Percentiles rank a stretch among this genome's conserved stretches.
Evolutionary conservation across 2,113 vertebrate species (phyloP).

Genomic region (Elaphurus davidianus): DNA sequence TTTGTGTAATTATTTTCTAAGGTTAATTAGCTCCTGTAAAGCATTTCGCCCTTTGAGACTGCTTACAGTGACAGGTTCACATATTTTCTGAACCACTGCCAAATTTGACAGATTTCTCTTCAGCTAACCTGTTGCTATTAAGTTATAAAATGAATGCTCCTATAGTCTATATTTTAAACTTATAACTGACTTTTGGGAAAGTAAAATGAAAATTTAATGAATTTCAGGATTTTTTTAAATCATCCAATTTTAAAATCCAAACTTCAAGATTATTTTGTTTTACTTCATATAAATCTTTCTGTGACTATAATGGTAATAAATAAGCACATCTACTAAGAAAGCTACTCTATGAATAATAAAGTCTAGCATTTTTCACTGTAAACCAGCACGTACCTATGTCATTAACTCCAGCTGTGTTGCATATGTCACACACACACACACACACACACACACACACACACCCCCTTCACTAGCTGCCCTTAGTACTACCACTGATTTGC

Average conservation of each 20-base stretch:
- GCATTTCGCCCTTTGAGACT: constrained; percentile 92
- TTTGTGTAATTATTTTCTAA: constrained; percentile 98
- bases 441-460: background rate
- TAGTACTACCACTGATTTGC: background rate
- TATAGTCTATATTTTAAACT: background rate
- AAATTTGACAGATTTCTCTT: constrained; percentile 84
- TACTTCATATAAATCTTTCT: background rate
- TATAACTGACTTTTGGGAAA: constrained; percentile 34
- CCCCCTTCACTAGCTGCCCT: background rate
- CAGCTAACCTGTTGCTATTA: constrained; percentile 87
- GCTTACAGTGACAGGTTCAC: constrained; percentile 92
- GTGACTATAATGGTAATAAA: background rate
- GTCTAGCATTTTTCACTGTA: background rate
- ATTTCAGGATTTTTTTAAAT: constrained; percentile 42
- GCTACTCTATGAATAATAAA: background rate
- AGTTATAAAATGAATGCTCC: constrained; percentile 76
- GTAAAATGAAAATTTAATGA: constrained; percentile 41
- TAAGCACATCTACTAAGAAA: background rate
- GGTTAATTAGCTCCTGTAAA: constrained; percentile 98
- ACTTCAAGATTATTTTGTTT: background rate
- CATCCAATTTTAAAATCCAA: constrained; percentile 37
- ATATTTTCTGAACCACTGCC: constrained; percentile 86
- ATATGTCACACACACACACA: background rate
- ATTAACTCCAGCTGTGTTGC: background rate
- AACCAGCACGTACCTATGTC: background rate